These are phyloP conservation scores for Clytia hemisphaerica DNA, from an alignment of 30 jellyfish, hydroid and myxozoan species.

Conservation along the genomic window DNA sequence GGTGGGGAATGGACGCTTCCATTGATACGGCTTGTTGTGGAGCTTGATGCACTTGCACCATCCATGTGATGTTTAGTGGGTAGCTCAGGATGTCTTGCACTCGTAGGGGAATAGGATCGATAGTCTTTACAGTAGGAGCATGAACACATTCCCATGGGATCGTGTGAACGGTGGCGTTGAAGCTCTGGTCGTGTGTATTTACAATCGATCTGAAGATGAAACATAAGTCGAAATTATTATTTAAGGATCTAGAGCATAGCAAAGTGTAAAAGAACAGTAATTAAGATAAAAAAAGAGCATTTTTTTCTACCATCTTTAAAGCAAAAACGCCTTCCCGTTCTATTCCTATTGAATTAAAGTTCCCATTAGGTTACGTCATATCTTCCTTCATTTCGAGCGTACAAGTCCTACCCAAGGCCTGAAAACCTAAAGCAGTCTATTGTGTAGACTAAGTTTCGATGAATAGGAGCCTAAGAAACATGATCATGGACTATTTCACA, in stretches of 20 bases:
- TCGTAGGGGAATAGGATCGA: slow-evolving; percentile 18
- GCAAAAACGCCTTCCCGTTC: too few relatives aligned
- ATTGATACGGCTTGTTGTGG: not conserved
- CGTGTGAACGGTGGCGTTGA: slow-evolving; percentile 23
- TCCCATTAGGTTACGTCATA: too few relatives aligned
- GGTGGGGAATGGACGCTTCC: slow-evolving; percentile 4
- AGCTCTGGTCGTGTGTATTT: slow-evolving; percentile 10
- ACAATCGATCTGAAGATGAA: slow-evolving; percentile 18
- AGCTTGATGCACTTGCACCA: slow-evolving; percentile 27
- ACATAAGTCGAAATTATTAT: not conserved
- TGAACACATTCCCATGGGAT: slow-evolving; percentile 18
- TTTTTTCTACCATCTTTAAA: too few relatives aligned
- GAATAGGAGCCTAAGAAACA: too few relatives aligned
- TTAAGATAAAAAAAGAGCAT: not conserved
- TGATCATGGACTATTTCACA: too few relatives aligned
- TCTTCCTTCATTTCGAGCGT: too few relatives aligned
- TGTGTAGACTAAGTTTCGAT: too few relatives aligned
- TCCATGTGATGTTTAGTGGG: slow-evolving; percentile 47
- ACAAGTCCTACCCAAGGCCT: too few relatives aligned
- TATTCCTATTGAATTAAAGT: too few relatives aligned
- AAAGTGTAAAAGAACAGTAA: too few relatives aligned
- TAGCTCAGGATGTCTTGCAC: too few relatives aligned
- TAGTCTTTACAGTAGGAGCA: slow-evolving; percentile 38
- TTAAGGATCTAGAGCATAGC: not conserved
- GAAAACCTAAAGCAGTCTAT: too few relatives aligned